Percentiles rank a stretch among this genome's conserved stretches.
These are phyloP conservation scores for Poeciliopsis paucimaculata DNA, from an alignment of 2,797 vertebrate genomes.

Conservation along the genomic window DNA sequence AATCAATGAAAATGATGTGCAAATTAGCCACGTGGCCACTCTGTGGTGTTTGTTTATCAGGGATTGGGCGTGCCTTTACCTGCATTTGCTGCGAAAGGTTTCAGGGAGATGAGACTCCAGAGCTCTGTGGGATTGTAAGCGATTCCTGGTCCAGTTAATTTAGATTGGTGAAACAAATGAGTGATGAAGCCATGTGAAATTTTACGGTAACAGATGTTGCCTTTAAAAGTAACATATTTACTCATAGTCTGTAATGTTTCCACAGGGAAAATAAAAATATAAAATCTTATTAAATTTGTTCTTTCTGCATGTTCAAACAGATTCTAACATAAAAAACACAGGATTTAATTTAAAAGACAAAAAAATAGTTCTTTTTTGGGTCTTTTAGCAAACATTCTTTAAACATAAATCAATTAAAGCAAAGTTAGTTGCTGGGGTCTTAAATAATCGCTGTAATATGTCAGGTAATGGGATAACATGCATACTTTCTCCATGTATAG, in stretches of 20 bases:
- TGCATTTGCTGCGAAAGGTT: conserved; percentile 8
- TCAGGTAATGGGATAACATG: background rate
- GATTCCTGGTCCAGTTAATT: background rate
- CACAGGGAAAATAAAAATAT: background rate
- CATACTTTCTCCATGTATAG: background rate
- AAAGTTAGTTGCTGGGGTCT: background rate
- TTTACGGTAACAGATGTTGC: background rate
- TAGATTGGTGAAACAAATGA: background rate
- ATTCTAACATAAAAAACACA: background rate
- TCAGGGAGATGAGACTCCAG: background rate
- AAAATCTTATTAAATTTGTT: background rate
- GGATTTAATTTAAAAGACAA: background rate
- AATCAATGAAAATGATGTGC: conserved; percentile 61
- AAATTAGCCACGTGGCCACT: conserved; percentile 71
- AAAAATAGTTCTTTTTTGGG: background rate
- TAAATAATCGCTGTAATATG: background rate
- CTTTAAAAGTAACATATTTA: background rate
- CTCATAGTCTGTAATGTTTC: background rate
- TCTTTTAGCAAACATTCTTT: background rate
- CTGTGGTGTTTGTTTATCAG: conserved; percentile 36
- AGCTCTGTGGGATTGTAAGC: background rate
- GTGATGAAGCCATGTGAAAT: background rate
- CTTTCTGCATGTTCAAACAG: background rate
- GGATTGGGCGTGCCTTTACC: background rate
- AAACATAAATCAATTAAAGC: background rate